Conservation (phyloP, 2,113 vertebrate species). For the Uria aalge region DNA sequence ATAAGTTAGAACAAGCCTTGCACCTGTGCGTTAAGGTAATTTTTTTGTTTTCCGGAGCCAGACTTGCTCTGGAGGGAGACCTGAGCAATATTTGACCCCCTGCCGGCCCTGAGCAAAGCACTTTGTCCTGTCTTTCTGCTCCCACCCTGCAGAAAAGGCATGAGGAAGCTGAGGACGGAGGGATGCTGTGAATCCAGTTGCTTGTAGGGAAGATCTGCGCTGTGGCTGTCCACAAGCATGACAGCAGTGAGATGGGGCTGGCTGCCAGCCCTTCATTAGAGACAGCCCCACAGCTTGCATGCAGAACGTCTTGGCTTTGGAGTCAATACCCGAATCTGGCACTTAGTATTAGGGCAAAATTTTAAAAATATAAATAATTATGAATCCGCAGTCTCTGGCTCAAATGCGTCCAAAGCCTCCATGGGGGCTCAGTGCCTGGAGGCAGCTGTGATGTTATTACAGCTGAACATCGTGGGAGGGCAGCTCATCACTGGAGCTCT, state of each 20-base stretch:
- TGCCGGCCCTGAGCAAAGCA: neutral
- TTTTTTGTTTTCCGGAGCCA: neutral
- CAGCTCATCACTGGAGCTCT: neutral
- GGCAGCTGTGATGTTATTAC: neutral
- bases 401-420: neutral
- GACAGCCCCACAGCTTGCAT: neutral
- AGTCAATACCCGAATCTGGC: neutral
- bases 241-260: neutral
- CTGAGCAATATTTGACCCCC: neutral
- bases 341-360: neutral
- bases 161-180: neutral
- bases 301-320: accelerated
- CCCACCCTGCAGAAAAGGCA: neutral
- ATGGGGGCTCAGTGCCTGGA: neutral
- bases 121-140: neutral
- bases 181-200: neutral
- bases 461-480: neutral
- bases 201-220: no score
- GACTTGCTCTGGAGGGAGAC: neutral
- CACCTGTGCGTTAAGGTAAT: neutral
- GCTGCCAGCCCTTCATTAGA: neutral
- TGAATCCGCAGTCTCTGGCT: neutral
- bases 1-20: neutral
- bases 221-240: accelerated
- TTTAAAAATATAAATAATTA: accelerated